Base-by-base conservation (phyloP, 2,888 invertebrate species). In the Glaucopsyche alexis region DNA sequence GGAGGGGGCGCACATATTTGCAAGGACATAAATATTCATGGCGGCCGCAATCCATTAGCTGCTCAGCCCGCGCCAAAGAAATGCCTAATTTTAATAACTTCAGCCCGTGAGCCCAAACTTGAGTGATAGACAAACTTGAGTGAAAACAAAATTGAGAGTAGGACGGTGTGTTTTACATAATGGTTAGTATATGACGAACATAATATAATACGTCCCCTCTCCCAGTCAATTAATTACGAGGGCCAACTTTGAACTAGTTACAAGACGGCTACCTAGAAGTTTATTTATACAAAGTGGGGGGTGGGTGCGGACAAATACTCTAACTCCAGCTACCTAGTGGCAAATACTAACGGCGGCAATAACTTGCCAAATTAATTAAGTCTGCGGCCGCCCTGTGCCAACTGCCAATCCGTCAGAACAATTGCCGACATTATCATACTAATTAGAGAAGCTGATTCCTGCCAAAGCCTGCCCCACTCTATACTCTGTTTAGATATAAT, bases 341-440 rank as follows among this genome's bases (percentile, higher is more conserved):
- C n/a, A n/a, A n/a, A n/a, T n/a, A 14, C 19, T 7, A 42, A 42
- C 29, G 47, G 13, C 11, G 47, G 47, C 47, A 69, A 19, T 29
- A 49, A 69, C 69, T 67, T 69, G 47, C 47, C 69, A 67, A 69
- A 69, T 69, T 69, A 69, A 69, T 69, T 47, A 69, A 69, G 69
- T 69, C 19, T 69, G 67, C 47, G 67, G 67, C 67, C 40, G 16
- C 6, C n/a, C 42, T 47, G 55, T 60, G 13, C 29, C 55, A 60
- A 60, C 16, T 60, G 60, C 29, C 60, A 38, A 38, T 38, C 55
- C 55, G 55, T 60, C 60, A 60, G 16, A 9, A 29, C 29, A 2
- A 60, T 13, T 60, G 60, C 55, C 19, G 13, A 60, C 55, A 60
- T 19, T 60, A 60, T 14, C 13, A 7, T 60, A 29, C 29, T 29